These are phyloP conservation scores for Ooceraea biroi DNA, from an alignment of 1,140 invertebrate species.

Conservation along the genomic window DNA sequence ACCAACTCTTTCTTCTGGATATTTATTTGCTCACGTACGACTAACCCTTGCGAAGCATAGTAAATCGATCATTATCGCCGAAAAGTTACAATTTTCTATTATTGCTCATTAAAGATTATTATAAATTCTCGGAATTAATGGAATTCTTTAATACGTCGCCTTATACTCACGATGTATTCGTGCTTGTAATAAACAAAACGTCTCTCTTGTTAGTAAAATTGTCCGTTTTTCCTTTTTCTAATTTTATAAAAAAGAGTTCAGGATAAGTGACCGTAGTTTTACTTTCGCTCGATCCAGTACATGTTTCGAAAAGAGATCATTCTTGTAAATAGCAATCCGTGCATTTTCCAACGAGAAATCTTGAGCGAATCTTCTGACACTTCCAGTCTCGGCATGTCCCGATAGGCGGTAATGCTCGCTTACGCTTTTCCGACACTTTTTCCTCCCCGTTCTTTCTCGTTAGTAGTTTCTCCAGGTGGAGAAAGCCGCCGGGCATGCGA, in stretches of 20 bases:
- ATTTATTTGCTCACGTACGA: slow-evolving; percentile 42
- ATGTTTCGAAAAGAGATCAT: not conserved
- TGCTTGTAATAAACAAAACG: no score
- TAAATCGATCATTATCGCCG: not conserved
- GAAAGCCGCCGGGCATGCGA: slow-evolving; percentile 22
- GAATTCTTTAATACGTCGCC: no score
- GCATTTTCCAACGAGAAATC: slow-evolving; percentile 56
- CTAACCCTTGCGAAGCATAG: not conserved
- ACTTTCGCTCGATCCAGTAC: not conserved
- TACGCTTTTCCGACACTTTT: slow-evolving; percentile 40
- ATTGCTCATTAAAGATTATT: not conserved
- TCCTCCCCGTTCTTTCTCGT: slow-evolving; percentile 43
- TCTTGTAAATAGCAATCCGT: slow-evolving; percentile 57
- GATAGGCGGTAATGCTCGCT: slow-evolving; percentile 8
- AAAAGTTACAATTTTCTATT: not conserved
- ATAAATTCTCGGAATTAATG: not conserved
- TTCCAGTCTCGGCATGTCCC: slow-evolving; percentile 28
- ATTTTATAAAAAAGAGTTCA: no score
- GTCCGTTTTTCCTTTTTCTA: no score
- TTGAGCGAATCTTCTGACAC: slow-evolving; percentile 53
- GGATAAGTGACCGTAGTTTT: not conserved
- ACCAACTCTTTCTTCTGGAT: slow-evolving; percentile 42
- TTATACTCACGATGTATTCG: no score
- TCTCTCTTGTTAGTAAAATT: no score
- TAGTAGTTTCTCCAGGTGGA: slow-evolving; percentile 59